Conservation (phyloP, 35 echinoderm and acorn worm genomes). For the Eucidaris tribuloides region DNA sequence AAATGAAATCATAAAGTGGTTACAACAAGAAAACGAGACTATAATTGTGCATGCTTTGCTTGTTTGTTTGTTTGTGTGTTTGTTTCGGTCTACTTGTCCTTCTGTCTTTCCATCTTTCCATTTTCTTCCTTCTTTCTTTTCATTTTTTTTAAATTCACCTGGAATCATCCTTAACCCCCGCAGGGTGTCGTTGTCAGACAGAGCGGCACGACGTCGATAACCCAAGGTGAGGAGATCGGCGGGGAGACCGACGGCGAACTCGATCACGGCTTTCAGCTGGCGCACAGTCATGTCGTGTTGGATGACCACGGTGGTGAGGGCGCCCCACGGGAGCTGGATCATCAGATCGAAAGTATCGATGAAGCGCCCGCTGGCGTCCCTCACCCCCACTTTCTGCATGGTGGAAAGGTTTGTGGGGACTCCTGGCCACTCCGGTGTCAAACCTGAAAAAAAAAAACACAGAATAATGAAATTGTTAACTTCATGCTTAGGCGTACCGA, state of each 20-base stretch:
- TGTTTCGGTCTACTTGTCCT: too few relatives aligned
- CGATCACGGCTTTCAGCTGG: conserved; percentile 73
- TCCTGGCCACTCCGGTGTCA: too few relatives aligned
- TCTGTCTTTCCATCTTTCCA: too few relatives aligned
- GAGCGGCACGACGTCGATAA: conserved; percentile 21
- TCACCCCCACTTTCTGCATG: conserved; percentile 53
- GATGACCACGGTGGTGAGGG: conserved; percentile 56
- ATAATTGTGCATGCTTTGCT: too few relatives aligned
- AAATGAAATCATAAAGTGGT: too few relatives aligned
- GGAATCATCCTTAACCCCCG: conserved; percentile 46
- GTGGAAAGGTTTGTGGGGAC: too few relatives aligned
- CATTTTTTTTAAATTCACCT: conserved; percentile 14
- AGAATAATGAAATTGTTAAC: too few relatives aligned
- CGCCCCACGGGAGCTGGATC: conserved; percentile 55
- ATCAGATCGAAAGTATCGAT: conserved; percentile 65
- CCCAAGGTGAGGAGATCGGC: conserved; percentile 46
- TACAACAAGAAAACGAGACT: too few relatives aligned
- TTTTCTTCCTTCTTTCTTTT: too few relatives aligned
- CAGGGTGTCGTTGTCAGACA: conserved; percentile 50
- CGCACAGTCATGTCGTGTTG: conserved; percentile 62
- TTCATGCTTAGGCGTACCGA: too few relatives aligned
- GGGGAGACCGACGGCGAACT: conserved; percentile 69
- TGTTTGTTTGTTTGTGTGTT: too few relatives aligned
- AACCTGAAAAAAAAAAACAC: too few relatives aligned
- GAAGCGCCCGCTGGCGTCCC: conserved; percentile 66